These are phyloP conservation scores for Ophonus ardosiacus DNA, from an alignment of 2,888 invertebrate species.

Conservation along the genomic window DNA sequence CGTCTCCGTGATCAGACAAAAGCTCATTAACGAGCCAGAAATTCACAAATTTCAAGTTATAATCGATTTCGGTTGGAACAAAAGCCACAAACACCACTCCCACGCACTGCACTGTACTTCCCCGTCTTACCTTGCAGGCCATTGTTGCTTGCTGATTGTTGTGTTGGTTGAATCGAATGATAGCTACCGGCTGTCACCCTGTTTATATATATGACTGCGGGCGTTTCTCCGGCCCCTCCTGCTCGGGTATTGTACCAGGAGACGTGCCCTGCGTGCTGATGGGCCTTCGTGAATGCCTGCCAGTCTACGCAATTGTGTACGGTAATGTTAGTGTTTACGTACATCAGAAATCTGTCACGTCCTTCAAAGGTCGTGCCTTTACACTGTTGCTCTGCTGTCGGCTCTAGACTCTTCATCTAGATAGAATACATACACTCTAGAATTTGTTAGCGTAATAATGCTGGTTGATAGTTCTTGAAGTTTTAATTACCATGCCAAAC, in stretches of 20 bases:
- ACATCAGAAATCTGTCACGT: conserved; percentile 9
- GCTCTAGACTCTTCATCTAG: not conserved
- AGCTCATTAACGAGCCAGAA: not conserved
- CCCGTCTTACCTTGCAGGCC: conserved; percentile 55
- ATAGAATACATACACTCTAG: not conserved
- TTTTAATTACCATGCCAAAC: conserved; percentile 4
- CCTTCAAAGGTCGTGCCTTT: conserved; percentile 2
- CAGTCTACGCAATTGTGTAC: not conserved
- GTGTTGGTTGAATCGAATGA: conserved; percentile 58
- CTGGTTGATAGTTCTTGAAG: conserved; percentile 29
- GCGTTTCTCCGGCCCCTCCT: conserved; percentile 24
- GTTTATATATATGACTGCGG: conserved; percentile 50
- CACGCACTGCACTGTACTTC: conserved; percentile 54
- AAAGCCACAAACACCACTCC: not conserved
- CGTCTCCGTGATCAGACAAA: not conserved
- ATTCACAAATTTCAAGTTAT: conserved; percentile 2
- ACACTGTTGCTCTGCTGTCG: conserved; percentile 1
- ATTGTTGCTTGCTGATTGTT: conserved; percentile 58
- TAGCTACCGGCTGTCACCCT: conserved; percentile 43
- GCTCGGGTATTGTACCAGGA: not conserved
- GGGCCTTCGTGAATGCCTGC: conserved; percentile 14
- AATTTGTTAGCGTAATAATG: conserved; percentile 9
- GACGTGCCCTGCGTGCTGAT: conserved; percentile 27
- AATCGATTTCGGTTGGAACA: conserved; percentile 7
- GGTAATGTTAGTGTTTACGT: conserved; percentile 7